phyloP scores from a whole-genome alignment of 2,888 invertebrate genomes.

The Gnatocerus cornutus region DNA sequence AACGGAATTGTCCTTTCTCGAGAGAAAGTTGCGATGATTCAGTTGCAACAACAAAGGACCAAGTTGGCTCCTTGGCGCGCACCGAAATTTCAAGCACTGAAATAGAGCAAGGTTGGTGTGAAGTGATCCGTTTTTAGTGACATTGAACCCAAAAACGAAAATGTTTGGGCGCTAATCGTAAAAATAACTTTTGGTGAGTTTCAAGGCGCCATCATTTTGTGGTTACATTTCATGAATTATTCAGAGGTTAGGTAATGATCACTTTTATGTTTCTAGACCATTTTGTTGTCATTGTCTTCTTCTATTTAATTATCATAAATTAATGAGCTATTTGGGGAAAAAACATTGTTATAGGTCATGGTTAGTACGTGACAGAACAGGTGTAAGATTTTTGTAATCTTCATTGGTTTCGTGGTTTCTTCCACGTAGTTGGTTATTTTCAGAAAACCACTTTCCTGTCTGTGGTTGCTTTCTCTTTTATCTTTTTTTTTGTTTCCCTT shows the following conservation, averaged over 20 bases:
- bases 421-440: too few species aligned
- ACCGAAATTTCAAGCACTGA: neutral
- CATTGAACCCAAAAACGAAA: constrained; percentile 10
- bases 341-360: neutral
- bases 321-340: neutral
- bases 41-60: neutral
- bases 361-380: neutral
- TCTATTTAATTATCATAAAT: constrained; percentile 7
- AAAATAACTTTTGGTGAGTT: neutral
- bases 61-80: neutral
- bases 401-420: too few species aligned
- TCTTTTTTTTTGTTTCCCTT: too few species aligned
- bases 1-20: constrained; percentile 8
- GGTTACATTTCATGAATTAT: neutral
- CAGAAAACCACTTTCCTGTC: too few species aligned
- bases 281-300: neutral
- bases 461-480: too few species aligned
- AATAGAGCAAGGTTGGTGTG: constrained; percentile 3
- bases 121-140: neutral
- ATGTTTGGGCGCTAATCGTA: constrained; percentile 1
- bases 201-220: neutral
- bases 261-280: neutral
- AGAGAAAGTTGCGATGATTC: constrained; percentile 8
- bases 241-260: neutral
- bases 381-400: neutral